Percentiles rank a stretch among this genome's conserved stretches.
phyloP scores from a whole-genome alignment of 2,797 vertebrate species.

The Enteromius mattozi region DNA sequence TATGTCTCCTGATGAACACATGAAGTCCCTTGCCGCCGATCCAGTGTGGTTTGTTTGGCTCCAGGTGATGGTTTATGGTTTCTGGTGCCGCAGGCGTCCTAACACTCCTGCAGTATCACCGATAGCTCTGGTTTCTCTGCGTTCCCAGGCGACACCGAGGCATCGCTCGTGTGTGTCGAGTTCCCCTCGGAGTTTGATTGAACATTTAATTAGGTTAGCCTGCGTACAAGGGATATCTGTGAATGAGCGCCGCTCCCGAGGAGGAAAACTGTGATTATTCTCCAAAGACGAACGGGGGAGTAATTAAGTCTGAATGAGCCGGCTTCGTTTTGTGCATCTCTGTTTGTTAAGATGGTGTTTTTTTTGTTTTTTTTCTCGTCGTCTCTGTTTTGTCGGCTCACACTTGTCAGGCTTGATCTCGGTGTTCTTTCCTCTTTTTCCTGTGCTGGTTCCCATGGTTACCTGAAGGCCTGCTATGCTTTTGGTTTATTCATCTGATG shows the following conservation, averaged over 20 bases:
- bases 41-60: background rate
- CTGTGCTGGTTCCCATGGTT: conserved; percentile 71
- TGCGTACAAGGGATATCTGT: conserved; percentile 60
- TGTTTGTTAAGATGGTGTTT: background rate
- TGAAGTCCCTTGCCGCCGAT: background rate
- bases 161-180: background rate
- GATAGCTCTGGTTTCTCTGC: background rate
- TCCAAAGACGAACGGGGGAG: conserved; percentile 63
- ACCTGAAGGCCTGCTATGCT: conserved; percentile 66
- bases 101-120: background rate
- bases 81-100: background rate
- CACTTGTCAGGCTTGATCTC: conserved; percentile 38
- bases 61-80: background rate
- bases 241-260: conserved; percentile 40
- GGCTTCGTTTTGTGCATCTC: background rate
- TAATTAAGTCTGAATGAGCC: conserved; percentile 75
- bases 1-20: background rate
- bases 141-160: background rate
- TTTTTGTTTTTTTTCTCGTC: background rate
- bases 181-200: conserved; percentile 50
- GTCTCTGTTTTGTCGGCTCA: conserved; percentile 23
- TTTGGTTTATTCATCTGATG: conserved; percentile 49
- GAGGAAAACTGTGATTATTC: conserved; percentile 62
- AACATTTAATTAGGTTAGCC: conserved; percentile 72
- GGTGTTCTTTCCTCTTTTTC: conserved; percentile 18